Evolutionary conservation across 2,797 vertebrate genomes (phyloP).

Genomic region (Euphonia xanthogaster): DNA sequence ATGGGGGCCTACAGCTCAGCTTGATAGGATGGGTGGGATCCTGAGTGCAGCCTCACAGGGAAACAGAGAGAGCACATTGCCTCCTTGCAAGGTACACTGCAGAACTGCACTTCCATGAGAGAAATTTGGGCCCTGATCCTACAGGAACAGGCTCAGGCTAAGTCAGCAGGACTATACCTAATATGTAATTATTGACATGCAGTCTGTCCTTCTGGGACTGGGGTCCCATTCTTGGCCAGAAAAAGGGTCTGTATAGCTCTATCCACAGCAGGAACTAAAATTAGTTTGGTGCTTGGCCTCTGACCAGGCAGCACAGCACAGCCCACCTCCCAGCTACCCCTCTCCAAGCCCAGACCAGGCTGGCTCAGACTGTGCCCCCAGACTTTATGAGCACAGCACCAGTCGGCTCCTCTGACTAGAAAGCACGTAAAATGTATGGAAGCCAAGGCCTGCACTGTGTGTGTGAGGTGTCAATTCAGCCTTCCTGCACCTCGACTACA

Average conservation of each 20-base stretch:
- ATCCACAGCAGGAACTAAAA: not conserved
- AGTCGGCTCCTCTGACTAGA: rapidly evolving
- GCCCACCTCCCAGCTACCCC: too few species aligned
- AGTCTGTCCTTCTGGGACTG: not conserved
- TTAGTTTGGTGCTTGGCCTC: not conserved
- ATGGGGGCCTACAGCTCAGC: not conserved
- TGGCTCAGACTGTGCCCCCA: not conserved
- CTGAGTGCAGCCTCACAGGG: not conserved
- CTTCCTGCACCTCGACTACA: not conserved
- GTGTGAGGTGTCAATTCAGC: not conserved
- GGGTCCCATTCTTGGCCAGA: not conserved
- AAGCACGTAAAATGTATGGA: too few species aligned
- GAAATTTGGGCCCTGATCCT: not conserved
- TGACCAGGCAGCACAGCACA: not conserved
- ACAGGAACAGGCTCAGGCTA: not conserved
- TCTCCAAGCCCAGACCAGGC: not conserved
- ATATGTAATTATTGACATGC: not conserved
- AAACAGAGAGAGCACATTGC: not conserved
- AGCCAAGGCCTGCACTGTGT: not conserved
- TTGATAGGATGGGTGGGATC: not conserved
- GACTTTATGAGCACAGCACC: not conserved
- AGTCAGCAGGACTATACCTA: not conserved
- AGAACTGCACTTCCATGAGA: not conserved
- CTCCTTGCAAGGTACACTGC: not conserved
- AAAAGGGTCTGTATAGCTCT: not conserved